Conservation (phyloP, 2,113 vertebrate species). For the Saguinus imperator region DNA sequence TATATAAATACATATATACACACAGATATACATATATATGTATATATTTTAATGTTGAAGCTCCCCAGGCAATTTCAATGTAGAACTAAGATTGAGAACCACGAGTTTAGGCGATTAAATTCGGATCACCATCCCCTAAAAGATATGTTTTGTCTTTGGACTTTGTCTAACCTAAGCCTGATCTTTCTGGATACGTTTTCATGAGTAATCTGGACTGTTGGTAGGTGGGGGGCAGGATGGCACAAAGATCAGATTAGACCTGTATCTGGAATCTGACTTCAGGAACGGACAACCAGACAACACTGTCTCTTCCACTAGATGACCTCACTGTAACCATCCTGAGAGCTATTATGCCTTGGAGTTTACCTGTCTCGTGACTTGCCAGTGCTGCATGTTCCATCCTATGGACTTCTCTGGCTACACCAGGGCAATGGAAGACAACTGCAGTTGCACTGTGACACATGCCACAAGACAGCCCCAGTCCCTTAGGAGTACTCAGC, state of each 20-base stretch:
- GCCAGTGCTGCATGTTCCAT: not conserved
- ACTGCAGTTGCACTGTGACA: not conserved
- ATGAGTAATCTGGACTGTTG: not conserved
- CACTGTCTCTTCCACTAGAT: not conserved
- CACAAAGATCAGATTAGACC: not conserved
- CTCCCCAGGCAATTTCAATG: not conserved
- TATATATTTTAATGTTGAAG: not conserved
- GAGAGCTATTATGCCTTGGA: not conserved
- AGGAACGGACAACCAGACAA: not conserved
- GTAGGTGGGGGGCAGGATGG: not conserved
- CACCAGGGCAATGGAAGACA: not conserved
- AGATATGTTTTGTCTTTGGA: not conserved
- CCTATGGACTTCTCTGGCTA: not conserved
- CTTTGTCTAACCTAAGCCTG: not conserved
- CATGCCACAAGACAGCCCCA: not conserved
- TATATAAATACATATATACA: not conserved
- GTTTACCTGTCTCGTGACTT: not conserved
- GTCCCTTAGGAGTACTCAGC: not conserved
- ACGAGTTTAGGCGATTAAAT: not conserved
- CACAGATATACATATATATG: not conserved
- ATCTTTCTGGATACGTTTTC: not conserved
- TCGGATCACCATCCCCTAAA: not conserved
- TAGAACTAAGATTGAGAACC: not conserved
- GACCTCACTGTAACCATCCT: not conserved
- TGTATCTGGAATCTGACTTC: not conserved